Evolutionary conservation across 2,113 vertebrate genomes (phyloP).

Genomic region (Bucco capensis): DNA sequence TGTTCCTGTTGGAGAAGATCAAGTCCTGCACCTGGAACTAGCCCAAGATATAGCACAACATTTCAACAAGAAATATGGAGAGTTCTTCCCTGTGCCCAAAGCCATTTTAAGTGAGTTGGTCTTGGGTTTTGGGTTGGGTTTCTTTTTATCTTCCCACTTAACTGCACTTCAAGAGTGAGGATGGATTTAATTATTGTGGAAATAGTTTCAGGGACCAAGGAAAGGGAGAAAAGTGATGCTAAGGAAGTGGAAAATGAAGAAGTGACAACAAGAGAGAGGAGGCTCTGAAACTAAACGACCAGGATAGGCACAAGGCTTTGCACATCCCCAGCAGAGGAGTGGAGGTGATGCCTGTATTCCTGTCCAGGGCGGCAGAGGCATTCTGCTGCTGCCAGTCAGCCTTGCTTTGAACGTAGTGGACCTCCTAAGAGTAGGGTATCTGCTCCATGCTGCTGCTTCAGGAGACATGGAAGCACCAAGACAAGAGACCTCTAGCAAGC

Average conservation of each 20-base stretch:
- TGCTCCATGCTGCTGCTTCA: not conserved
- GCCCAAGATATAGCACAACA: slow-evolving; percentile 86
- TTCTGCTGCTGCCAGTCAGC: not conserved
- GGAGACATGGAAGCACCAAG: not conserved
- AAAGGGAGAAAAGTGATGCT: not conserved
- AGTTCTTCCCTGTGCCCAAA: slow-evolving; percentile 85
- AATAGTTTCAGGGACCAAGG: not conserved
- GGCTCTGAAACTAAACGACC: slow-evolving; percentile 9
- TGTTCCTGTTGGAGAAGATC: slow-evolving; percentile 94
- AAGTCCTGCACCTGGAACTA: slow-evolving; percentile 93
- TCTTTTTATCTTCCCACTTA: not conserved
- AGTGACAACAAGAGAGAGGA: not conserved
- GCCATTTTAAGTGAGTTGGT: slow-evolving; percentile 82
- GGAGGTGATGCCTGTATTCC: not conserved
- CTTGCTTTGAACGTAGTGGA: not conserved
- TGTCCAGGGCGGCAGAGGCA: not conserved
- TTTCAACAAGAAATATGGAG: slow-evolving; percentile 89
- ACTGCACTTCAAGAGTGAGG: not conserved
- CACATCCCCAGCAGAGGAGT: not conserved
- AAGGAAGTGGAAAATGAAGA: not conserved
- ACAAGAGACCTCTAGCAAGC: not conserved
- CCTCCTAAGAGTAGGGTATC: not conserved
- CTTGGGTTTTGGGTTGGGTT: not conserved
- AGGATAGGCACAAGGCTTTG: not conserved
- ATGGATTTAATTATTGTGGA: slow-evolving; percentile 14